A percentile compares a stretch with the other conserved stretches of the same genome.
Evolutionary conservation across 2,888 invertebrate species (phyloP).

Genomic region (Drosophila histrio): DNA sequence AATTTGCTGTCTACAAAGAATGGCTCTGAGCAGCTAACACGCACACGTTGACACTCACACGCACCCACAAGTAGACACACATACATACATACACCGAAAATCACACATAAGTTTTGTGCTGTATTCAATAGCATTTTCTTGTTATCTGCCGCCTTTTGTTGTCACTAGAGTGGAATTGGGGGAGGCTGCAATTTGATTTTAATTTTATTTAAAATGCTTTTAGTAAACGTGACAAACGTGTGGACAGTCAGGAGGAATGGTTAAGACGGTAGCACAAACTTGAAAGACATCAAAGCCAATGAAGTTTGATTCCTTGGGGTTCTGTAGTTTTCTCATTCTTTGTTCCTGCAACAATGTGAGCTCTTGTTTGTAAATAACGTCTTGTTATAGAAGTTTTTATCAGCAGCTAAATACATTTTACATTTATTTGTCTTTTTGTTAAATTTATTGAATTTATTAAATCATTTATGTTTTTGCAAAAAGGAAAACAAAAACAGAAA

Average conservation of each 20-base stretch:
- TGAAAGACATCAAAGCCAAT: conserved; percentile 56
- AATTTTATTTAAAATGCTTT: conserved; percentile 79
- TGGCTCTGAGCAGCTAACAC: conserved; percentile 13
- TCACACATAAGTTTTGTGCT: conserved; percentile 37
- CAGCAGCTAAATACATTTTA: not conserved
- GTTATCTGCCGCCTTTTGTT: conserved; percentile 45
- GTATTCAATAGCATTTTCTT: conserved; percentile 62
- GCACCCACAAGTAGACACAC: conserved; percentile 1
- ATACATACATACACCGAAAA: not conserved
- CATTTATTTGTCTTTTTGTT: conserved; percentile 4
- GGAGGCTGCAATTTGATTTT: conserved; percentile 67
- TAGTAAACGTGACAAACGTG: conserved; percentile 51
- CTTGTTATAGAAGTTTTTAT: not conserved
- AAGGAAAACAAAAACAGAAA: not conserved
- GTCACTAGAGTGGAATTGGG: not conserved
- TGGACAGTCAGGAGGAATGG: conserved; percentile 1
- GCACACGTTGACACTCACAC: conserved; percentile 12
- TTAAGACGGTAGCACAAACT: conserved; percentile 1
- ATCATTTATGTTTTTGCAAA: not conserved
- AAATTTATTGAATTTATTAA: conserved; percentile 1
- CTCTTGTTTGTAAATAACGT: conserved; percentile 17
- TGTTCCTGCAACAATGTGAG: conserved; percentile 13
- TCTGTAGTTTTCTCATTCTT: conserved; percentile 13
- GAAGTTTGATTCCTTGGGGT: conserved; percentile 54
- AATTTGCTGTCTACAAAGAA: conserved; percentile 59